phyloP scores from a whole-genome alignment of 2,888 invertebrate genomes.

The Xestia rhomboidea region DNA sequence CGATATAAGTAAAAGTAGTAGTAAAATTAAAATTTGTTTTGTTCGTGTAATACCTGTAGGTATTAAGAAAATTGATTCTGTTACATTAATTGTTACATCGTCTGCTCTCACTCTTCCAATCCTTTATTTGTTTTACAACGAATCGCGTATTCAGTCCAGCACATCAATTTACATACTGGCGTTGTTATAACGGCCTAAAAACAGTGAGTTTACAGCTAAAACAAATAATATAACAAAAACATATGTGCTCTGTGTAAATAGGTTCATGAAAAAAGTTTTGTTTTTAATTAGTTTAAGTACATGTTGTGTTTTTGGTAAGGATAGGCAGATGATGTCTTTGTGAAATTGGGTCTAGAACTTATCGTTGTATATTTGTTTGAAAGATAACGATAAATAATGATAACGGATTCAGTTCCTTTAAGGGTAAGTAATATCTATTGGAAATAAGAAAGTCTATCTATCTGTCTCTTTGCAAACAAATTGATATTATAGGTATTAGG shows the following conservation, averaged over 20 bases:
- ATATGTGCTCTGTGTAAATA: not conserved
- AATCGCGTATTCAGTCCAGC: constrained; percentile 40
- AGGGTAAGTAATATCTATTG: not conserved
- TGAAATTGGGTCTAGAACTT: not conserved
- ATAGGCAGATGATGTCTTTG: not conserved
- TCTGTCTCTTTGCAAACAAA: not conserved
- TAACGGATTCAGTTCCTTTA: not conserved
- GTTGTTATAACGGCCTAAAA: not conserved
- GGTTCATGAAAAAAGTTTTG: constrained; percentile 8
- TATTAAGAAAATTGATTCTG: not conserved
- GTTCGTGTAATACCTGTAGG: too few species aligned
- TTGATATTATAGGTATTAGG: not conserved
- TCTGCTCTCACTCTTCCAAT: not conserved
- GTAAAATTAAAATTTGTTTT: too few species aligned
- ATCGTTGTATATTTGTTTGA: constrained; percentile 3
- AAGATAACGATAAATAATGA: constrained; percentile 7
- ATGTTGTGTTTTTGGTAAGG: not conserved
- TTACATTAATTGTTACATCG: not conserved
- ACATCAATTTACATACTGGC: constrained; percentile 26
- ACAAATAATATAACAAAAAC: constrained; percentile 15
- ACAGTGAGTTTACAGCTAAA: not conserved
- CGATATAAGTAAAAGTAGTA: too few species aligned
- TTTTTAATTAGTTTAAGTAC: not conserved
- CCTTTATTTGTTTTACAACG: constrained; percentile 34
- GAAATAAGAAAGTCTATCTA: not conserved